Conservation (phyloP, 2,113 vertebrate species). For the Glaucomys volans region DNA sequence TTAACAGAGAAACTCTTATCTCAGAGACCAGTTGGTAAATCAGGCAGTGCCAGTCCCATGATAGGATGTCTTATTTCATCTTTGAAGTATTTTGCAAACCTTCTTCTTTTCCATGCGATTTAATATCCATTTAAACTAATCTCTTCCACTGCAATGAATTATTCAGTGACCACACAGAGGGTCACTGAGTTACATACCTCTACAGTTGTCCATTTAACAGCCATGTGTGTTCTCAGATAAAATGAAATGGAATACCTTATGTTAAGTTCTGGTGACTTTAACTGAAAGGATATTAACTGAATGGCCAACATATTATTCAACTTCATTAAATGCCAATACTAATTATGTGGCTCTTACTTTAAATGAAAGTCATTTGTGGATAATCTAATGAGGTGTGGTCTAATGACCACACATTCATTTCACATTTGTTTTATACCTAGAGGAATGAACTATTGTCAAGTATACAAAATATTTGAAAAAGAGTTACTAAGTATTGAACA, state of each 20-base stretch:
- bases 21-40: neutral
- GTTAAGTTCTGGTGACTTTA: constrained; percentile 56
- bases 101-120: neutral
- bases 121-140: constrained; percentile 50
- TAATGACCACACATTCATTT: neutral
- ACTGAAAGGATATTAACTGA: constrained; percentile 47
- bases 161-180: constrained; percentile 46
- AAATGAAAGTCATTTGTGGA: constrained; percentile 41
- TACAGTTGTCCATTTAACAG: constrained; percentile 8
- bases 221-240: constrained; percentile 37
- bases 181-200: constrained; percentile 45
- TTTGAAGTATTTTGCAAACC: neutral
- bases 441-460: constrained; percentile 5
- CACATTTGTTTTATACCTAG: constrained; percentile 31
- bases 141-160: constrained; percentile 62
- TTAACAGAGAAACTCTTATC: constrained; percentile 23
- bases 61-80: neutral
- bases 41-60: neutral
- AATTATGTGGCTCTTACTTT: constrained; percentile 62
- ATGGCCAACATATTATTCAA: constrained; percentile 42
- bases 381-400: constrained; percentile 55
- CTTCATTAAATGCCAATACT: constrained; percentile 54
- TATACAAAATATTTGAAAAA: neutral
- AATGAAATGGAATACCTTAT: constrained; percentile 46
- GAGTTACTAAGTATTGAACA: neutral